A percentile compares a stretch with the other conserved stretches of the same genome.
These are phyloP conservation scores for Achroia grisella DNA, from an alignment of 1,140 invertebrate species.

Conservation along the genomic window DNA sequence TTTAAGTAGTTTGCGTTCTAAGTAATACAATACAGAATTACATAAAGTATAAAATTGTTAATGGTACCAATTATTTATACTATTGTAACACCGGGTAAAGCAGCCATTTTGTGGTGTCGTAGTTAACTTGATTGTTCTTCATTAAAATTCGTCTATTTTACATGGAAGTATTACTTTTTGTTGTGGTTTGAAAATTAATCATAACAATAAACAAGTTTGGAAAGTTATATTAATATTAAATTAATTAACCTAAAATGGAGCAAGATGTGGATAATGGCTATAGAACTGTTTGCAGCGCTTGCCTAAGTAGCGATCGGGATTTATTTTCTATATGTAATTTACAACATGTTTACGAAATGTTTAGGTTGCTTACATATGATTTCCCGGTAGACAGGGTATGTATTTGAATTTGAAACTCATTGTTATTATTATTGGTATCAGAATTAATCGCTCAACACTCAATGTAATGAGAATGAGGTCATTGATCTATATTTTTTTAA, in stretches of 20 bases:
- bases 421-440: no score
- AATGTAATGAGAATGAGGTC: background rate
- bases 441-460: no score
- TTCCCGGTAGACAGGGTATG: constrained; percentile 55
- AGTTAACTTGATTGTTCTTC: constrained; percentile 42
- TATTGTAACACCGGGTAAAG: constrained; percentile 46
- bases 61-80: constrained; percentile 2
- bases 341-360: constrained; percentile 40
- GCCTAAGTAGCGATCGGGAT: constrained; percentile 52
- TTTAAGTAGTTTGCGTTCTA: no score
- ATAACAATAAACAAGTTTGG: constrained; percentile 25
- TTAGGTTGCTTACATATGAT: constrained; percentile 51
- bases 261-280: constrained; percentile 48
- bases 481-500: no score
- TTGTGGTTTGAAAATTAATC: constrained; percentile 54
- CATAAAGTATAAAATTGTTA: no score
- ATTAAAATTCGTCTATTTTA: constrained; percentile 68
- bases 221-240: constrained; percentile 13
- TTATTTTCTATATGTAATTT: constrained; percentile 41
- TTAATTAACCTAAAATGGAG: constrained; percentile 41
- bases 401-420: no score
- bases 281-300: constrained; percentile 45
- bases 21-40: no score
- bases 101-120: constrained; percentile 71
- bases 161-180: constrained; percentile 71